Evolutionary conservation across 2,797 vertebrate species (phyloP), one percentile per base, ranked within the genome.

Genomic region (Pelodytes ibericus): DNA sequence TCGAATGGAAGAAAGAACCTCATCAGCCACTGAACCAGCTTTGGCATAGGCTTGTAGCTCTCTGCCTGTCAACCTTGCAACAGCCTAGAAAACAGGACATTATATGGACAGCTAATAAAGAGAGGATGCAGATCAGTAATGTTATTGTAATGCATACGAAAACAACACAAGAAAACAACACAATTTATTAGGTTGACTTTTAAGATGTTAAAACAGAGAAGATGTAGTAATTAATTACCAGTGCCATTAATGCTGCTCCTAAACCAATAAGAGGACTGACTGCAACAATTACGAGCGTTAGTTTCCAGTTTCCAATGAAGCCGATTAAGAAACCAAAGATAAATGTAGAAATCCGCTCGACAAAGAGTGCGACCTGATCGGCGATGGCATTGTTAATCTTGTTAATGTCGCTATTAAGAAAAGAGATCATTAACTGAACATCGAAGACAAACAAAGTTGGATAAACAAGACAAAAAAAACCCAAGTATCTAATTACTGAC

Each of bases 351-450:
- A 94, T 57, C 75, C 91, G 88, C 83, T 95, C 89, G 5, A 92
- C 90, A 81, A 93, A 94, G 74, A 93, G 86, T 11, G 89, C 88
- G 72, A 90, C 86, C 79, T 95, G 92, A 80, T 94, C 92, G 22
- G 92, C 91, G 3, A 94, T 94, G 69, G 92, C 92, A 11, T 85
- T 89, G 84, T 92, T 93, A 81, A 95, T 89, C 79, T 92, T 94
- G 82, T 92, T 93, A 77, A 94, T 91, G 72, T 93, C 92, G 80
- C 93, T 93, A 82, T 44, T 39, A 83, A 62, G 18, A 73, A 44
- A 59, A 78, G 13, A 57, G 20, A 67, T 7, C 62, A 11, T 9
- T 27, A 56, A 51, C 41, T 6, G 15, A 9, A 57, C 11, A 1
- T 13, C 59, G 3, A 24, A 51, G 4, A 36, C 4, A 36, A 36